A percentile compares a stretch with the other conserved stretches of the same genome.
Conservation (phyloP, 2,888 invertebrate species). For the Phortica magna region DNA sequence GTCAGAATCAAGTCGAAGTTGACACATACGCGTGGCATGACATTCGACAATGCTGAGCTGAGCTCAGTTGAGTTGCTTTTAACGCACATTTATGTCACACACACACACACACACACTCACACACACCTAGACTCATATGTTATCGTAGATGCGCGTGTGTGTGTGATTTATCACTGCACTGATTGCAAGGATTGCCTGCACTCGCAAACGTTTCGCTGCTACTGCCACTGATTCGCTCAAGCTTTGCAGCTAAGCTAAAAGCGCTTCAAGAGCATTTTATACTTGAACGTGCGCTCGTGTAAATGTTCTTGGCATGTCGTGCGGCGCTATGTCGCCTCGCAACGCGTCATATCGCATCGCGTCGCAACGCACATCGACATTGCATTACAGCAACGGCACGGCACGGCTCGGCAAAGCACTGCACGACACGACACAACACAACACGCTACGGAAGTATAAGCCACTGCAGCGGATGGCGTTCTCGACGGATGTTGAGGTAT, state of each 20-base stretch:
- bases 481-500: constrained; percentile 67
- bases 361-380: background rate
- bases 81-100: constrained; percentile 18
- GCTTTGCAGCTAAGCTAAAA: constrained; percentile 16
- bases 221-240: background rate
- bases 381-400: background rate
- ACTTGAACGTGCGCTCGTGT: constrained; percentile 23
- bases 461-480: constrained; percentile 41
- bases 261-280: constrained; percentile 24
- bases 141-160: constrained; percentile 40
- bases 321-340: constrained; percentile 32
- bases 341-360: constrained; percentile 43
- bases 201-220: constrained; percentile 22
- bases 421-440: background rate
- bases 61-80: constrained; percentile 6
- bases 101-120: background rate
- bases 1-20: no score
- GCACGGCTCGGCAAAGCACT: background rate
- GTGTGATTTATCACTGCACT: constrained; percentile 67
- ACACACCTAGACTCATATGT: background rate
- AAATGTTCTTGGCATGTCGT: constrained; percentile 11
- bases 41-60: background rate
- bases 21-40: no score
- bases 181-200: constrained; percentile 64
- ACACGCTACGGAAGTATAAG: constrained; percentile 1